Percentiles rank a stretch among this genome's conserved stretches.
Conservation (phyloP, 1,140 invertebrate species). For the Megathymus violae region DNA sequence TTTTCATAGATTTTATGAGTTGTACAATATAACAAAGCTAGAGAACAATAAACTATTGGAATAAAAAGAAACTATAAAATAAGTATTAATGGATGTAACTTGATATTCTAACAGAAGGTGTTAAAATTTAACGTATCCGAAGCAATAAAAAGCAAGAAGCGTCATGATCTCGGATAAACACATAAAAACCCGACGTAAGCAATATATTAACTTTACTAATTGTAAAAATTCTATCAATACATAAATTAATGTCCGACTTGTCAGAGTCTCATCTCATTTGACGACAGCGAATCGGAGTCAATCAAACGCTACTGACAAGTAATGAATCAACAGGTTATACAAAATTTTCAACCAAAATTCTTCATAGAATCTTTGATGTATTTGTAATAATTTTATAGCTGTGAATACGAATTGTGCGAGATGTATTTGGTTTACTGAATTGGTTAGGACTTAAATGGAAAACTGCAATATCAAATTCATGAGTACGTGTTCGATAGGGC, state of each 20-base stretch:
- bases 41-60: neutral
- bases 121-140: constrained; percentile 37
- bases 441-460: no score
- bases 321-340: neutral
- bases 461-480: no score
- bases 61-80: constrained; percentile 12
- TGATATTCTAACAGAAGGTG: constrained; percentile 20
- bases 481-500: no score
- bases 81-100: constrained; percentile 9
- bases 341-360: no score
- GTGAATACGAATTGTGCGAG: no score
- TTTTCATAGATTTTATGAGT: no score
- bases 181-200: constrained; percentile 33
- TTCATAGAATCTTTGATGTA: no score
- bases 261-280: neutral
- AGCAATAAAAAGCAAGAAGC: constrained; percentile 35
- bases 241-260: constrained; percentile 33
- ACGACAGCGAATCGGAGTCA: neutral
- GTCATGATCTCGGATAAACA: constrained; percentile 34
- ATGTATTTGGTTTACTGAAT: no score
- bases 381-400: no score
- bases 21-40: constrained; percentile 1
- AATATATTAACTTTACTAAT: constrained; percentile 39
- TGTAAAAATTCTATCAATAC: constrained; percentile 35
- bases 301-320: neutral